Base-by-base conservation (phyloP, 2,888 invertebrate species). In the Oxycera nigricornis region DNA sequence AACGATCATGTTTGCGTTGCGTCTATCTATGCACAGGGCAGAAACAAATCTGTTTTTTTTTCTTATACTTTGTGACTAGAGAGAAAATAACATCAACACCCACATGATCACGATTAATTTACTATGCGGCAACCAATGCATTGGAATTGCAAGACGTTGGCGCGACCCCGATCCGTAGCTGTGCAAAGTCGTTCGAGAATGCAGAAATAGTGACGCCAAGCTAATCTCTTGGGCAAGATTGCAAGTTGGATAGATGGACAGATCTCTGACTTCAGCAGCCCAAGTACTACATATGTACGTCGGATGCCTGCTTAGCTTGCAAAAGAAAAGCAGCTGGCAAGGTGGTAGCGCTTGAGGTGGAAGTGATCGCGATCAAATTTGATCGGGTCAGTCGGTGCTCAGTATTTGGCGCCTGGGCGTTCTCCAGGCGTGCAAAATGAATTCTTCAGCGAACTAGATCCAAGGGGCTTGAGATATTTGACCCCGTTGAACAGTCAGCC, bases 61-160 rank as follows among this genome's bases (percentile, higher is more conserved):
- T 3, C 46, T 46, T 46, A 35, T 39, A 41, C 1, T 65, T 41
- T 41, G 28, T 39, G 30, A 11, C 24, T 65, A 2, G 9, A 22
- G 65, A 26, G 65, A 65, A 65, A 65, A 65, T 20, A 41, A 41
- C 65, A 65, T 65, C 26, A 55, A 70, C 70, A 39, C 70, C 70
- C 39, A 70, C 70, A 65, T n/a, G 65, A 39, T 20, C n/a, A 52
- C 31, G 20, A 55, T 52, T 26, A 68, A 41, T 70, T 70, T 55
- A 31, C 24, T 35, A 26, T 9, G 55, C 41, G 46, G 20, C 68
- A 20, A 55, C 22, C 11, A 3, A 46, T 46, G n/a, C n/a, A 14
- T 17, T 14, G 14, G 46, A n/a, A 46, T 46, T 46, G 46, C n/a
- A 46, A 46, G 11, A 46, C 46, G 46, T 46, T 46, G 46, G 46